A percentile compares a stretch with the other conserved stretches of the same genome.
Conservation (phyloP, 2,113 vertebrate species). For the Trematocara unimaculatum region DNA sequence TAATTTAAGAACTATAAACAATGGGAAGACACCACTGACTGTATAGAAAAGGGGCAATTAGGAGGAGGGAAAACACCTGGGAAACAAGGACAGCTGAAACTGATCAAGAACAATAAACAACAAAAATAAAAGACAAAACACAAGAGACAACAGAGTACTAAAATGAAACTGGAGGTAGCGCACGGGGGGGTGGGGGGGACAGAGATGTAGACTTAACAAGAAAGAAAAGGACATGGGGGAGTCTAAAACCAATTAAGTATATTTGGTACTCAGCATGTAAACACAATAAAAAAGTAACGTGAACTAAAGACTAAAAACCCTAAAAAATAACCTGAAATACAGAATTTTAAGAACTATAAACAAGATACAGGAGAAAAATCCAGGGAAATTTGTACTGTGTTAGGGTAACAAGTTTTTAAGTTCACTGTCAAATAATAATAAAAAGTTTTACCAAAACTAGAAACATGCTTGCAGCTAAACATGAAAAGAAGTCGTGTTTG, state of each 20-base stretch:
- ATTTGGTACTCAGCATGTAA: neutral
- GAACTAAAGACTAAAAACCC: neutral
- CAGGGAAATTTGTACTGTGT: neutral
- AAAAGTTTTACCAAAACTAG: neutral
- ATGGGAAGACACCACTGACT: neutral
- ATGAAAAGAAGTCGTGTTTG: neutral
- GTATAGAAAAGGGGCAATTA: neutral
- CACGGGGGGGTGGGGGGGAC: neutral
- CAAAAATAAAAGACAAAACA: neutral
- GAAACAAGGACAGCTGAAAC: neutral
- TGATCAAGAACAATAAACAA: neutral
- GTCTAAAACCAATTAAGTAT: neutral
- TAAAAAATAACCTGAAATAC: neutral
- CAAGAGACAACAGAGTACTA: neutral
- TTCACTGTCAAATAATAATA: neutral
- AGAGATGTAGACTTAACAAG: neutral
- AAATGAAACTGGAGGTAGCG: neutral
- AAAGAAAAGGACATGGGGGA: neutral
- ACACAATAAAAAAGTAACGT: neutral
- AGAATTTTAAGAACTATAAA: neutral
- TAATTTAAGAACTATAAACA: neutral
- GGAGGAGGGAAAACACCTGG: neutral
- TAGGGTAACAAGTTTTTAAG: neutral
- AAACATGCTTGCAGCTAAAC: neutral
- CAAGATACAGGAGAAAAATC: neutral